Evolutionary conservation across 2,797 vertebrate species (phyloP), one percentile per base, ranked within the genome.

Genomic region (Ceryle rudis): DNA sequence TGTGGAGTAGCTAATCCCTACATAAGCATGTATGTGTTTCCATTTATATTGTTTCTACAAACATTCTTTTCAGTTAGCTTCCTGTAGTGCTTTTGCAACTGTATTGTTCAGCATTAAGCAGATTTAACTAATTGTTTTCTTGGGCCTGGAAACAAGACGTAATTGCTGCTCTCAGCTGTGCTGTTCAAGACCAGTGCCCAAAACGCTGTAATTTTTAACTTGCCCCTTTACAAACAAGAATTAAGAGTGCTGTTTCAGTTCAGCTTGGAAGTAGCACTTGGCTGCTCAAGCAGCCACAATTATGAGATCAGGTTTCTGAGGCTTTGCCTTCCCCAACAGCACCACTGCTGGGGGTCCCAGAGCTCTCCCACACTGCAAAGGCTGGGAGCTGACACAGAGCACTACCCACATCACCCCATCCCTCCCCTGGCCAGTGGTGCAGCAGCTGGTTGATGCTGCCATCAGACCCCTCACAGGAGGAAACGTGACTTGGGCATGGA

Each of bases 391-490:
- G 2, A 37, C 42, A 11, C 23, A n/a, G 35, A 37, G 25, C 52
- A 7, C 41, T 42, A 52, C 7, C 16, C 44, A 25, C 6, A 1
- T 73, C 17, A 10, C 5, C 37, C 41, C 25, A 14, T 41, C 41
- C 29, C 21, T 70, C 7, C 26, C 55, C 39, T 60, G 42, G 26
- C 57, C 35, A 21, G 29, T 47, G 25, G 2, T 28, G 35, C n/a
- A 61, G 47, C 0, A 0, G 46, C 17, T 0, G 9, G 0, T 33
- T 0, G 0, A 1, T 2, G 1, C 12, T 67, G 31, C 67, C 29
- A 5, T 14, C 47, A 26, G 16, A 26, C 14, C 7, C 25, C 7
- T 80, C 12, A 5, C 1, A 12, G 17, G 8, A 35, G 39, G 39
- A 52, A 49, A 20, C 1, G 2, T 47, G 46, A 65, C 35, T 71